Base-by-base conservation (phyloP, 2,113 vertebrate species). In the Onychostoma macrolepis region DNA sequence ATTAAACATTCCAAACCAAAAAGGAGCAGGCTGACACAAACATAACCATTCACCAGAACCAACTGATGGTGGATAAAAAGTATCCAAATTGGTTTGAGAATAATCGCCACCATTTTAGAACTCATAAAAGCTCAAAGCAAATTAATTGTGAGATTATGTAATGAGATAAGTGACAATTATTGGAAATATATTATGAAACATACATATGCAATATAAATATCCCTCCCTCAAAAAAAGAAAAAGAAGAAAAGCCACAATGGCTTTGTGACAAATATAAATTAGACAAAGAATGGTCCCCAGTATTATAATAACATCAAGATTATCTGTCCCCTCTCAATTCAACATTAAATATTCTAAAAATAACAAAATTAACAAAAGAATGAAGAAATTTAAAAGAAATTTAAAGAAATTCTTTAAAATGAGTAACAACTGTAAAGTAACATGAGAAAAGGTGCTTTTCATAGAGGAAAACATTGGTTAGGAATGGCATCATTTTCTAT, bases 391-490 rank as follows among this genome's bases (percentile, higher is more conserved):
- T n/a, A n/a, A n/a, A n/a, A n/a, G n/a, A n/a, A n/a, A n/a, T n/a
- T n/a, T n/a, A n/a, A n/a, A n/a, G n/a, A n/a, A n/a, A 63, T n/a
- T 17, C 30, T 78, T 41, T 81, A 83, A 88, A 87, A 89, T 80
- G n/a, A 83, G 78, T 10, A 72, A 63, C n/a, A 88, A 86, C 10
- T 19, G 15, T 33, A 86, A 88, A 75, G 83, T 77, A 36, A 71
- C 82, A 90, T 30, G 71, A 71, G 84, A 87, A 89, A 91, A 92
- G 87, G 90, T 91, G 84, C 86, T 89, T 33, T 85, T 41, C 84
- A 90, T 72, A 83, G 86, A 89, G 80, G 26, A 92, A 61, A 83
- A 79, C 15, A 48, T n/a, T 83, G 15, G 41, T 69, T 65, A 21
- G 45, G 72, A 33, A 82, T 87, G 81, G 65, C 38, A 86, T 67